Base-by-base conservation (phyloP, 1,140 invertebrate species). In the Tetragonula clypearis region DNA sequence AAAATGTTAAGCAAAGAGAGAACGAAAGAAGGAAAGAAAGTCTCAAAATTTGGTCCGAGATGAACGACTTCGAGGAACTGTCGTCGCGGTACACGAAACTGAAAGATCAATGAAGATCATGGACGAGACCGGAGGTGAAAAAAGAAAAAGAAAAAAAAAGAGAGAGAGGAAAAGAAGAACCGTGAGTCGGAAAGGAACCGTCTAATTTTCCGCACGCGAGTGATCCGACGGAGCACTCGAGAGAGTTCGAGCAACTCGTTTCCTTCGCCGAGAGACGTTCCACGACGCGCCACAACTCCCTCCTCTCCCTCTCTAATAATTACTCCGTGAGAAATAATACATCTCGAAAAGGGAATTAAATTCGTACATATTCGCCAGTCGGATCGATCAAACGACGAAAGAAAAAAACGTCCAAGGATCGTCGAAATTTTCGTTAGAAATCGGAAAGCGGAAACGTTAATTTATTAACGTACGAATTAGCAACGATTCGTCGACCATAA, bases 161-260 rank as follows among this genome's bases (percentile, higher is more conserved):
- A 84, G 55, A 55, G 77, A 65, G 55, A 55, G 77, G 60, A 26
- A 84, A 19, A 21, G 12, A 35, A 23, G 41, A 55, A 65, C 53
- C 55, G 53, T 53, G 83, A 86, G 88, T 91, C 76, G 84, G 88
- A 74, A 80, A 26, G 55, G 66, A 66, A 79, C 79, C 82, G 79
- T 91, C 85, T 91, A 89, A 91, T 92, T 91, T 90, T 88, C 86
- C 89, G 90, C 87, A 90, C 85, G 85, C 86, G 81, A 88, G 78
- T 90, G 60, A 86, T 90, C 88, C 89, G 84, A 90, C 86, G 88
- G n/a, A n/a, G 86, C 69, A 76, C 78, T 80, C 75, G 76, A 75
- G 55, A 62, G 62, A 58, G 53, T 41, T 74, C 62, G 30, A 55
- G 62, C 72, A 26, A 58, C 12, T 87, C 74, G 68, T 65, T n/a